These are phyloP conservation scores for Elysia chlorotica DNA, from an alignment of 1,140 invertebrate genomes.

Conservation along the genomic window DNA sequence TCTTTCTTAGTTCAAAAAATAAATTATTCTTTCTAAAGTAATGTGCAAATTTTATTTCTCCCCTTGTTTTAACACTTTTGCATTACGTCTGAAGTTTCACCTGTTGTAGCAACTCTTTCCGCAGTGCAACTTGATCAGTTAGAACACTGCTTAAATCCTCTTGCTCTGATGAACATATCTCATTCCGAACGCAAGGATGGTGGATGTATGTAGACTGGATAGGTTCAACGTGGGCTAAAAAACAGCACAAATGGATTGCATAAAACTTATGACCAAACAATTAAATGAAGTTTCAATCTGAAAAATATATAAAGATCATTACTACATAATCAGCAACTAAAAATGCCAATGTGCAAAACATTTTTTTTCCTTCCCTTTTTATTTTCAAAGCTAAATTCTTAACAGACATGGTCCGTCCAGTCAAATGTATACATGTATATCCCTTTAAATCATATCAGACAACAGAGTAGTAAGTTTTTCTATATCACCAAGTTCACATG, in stretches of 20 bases:
- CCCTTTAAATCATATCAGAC: no score
- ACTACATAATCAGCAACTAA: no score
- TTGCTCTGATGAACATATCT: neutral
- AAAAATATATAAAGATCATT: no score
- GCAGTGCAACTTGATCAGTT: neutral
- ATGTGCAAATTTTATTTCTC: neutral
- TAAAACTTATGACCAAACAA: no score
- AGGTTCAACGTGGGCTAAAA: slow-evolving; percentile 2
- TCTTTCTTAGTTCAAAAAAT: neutral
- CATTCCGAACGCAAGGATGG: neutral
- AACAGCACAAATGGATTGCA: neutral
- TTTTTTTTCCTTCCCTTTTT: no score
- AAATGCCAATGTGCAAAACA: no score
- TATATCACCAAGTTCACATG: no score
- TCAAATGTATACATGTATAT: no score
- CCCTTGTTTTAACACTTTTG: neutral
- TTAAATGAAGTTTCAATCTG: no score
- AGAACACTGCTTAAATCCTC: neutral
- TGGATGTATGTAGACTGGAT: neutral
- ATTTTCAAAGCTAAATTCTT: no score
- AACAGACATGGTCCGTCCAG: no score
- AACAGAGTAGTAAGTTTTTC: no score
- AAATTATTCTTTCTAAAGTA: neutral
- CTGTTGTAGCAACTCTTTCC: slow-evolving; percentile 4
- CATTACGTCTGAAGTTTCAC: neutral